Base-by-base conservation (phyloP, 2,113 vertebrate genomes). In the Urocynchramus pylzowi region DNA sequence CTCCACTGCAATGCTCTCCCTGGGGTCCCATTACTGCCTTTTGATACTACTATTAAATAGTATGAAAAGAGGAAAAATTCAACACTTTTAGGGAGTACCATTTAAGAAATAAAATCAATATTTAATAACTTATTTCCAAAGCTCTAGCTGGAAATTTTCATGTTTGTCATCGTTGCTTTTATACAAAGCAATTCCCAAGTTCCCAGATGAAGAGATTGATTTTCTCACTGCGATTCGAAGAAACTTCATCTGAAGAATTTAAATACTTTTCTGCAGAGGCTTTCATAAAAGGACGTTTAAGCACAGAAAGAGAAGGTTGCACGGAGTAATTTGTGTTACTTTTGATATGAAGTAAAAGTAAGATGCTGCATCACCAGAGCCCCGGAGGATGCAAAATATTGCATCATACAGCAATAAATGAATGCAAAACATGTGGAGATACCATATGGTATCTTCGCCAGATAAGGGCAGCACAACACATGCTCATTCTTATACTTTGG, bases 361-460 rank as follows among this genome's bases (percentile, higher is more conserved):
- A 76, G 84, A 77, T 44, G 42, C 95, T 56, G 89, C 90, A 87
- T 50, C 95, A 30, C 80, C 19, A 23, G 37, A 85, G 76, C 83
- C 78, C 87, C 20, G 4, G 70, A 94, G 85, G 95, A 95, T 65
- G 94, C 90, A 97, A 96, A 96, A 95, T 45, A 96, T 98, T 97
- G 97, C 97, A 98, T 98, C 97, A 97, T 96, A 80, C 96, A 24
- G 70, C 85, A 45, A 59, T 16, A 82, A 5, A 37, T 3, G 65
- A 82, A 93, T 64, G 81, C 74, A 96, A 75, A 44, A 87, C 84
- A 75, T 56, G 81, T 4, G 89, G 95, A 49, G 95, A 95, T 49
- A 52, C 78, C 96, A 81, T 45, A 95, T 17, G 92, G 81, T 10
- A 67, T 27, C 67, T 53, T 3, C 1, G 41, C 79, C 71, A 92